Evolutionary conservation across 1,140 invertebrate genomes (phyloP).

Genomic region (Panagrolaimus sp.): DNA sequence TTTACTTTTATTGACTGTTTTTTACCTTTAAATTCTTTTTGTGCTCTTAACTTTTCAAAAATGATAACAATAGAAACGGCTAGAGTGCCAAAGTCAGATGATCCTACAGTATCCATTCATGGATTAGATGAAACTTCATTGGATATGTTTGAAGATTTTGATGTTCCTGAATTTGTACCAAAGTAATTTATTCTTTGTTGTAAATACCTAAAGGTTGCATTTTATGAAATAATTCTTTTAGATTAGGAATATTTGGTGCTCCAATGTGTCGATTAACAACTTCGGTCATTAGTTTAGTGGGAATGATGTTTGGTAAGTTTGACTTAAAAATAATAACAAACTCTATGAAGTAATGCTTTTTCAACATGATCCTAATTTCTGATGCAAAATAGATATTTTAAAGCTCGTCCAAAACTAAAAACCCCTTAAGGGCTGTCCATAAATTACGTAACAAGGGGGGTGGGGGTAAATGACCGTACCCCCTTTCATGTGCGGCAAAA

Average conservation of each 20-base stretch:
- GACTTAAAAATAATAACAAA: neutral
- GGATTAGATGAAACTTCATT: constrained; percentile 17
- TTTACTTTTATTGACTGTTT: neutral
- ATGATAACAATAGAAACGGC: constrained; percentile 6
- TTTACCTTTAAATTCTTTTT: neutral
- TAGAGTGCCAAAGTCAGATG: neutral
- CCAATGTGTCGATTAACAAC: constrained; percentile 34
- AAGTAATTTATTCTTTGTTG: no score
- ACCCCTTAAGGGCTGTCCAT: no score
- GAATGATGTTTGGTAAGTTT: constrained; percentile 24
- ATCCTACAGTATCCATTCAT: neutral
- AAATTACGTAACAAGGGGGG: no score
- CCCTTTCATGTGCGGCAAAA: no score
- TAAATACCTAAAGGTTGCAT: no score
- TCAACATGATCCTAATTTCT: no score
- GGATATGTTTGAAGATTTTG: constrained; percentile 27
- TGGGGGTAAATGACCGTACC: no score
- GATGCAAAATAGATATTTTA: no score
- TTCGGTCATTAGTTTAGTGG: constrained; percentile 31
- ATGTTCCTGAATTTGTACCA: constrained; percentile 19
- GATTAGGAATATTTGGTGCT: constrained; percentile 36
- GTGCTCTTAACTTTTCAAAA: neutral
- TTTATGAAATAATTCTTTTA: constrained; percentile 2
- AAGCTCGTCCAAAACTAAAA: no score
- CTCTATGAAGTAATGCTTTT: no score